A percentile compares a stretch with the other conserved stretches of the same genome.
phyloP scores from a whole-genome alignment of 2,797 vertebrate species.

The Cichlasoma orientale region DNA sequence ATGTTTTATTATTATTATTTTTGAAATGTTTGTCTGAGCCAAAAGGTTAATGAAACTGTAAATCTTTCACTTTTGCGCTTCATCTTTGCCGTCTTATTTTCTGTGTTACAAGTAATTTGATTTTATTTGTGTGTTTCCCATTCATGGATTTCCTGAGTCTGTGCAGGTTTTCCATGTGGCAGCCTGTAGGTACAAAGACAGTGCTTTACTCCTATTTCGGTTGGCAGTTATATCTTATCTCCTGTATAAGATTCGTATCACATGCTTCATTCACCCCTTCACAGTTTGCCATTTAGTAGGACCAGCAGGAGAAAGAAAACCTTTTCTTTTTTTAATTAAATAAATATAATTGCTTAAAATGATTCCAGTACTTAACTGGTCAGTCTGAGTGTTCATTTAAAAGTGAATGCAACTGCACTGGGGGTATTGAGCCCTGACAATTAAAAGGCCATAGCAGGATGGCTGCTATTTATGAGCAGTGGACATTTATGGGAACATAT shows the following conservation, averaged over 20 bases:
- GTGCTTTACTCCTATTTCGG: conserved; percentile 15
- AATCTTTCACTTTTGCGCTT: neutral
- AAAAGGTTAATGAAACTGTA: neutral
- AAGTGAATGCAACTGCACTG: neutral
- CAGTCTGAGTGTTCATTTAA: neutral
- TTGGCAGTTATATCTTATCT: conserved; percentile 18
- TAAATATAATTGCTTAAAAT: neutral
- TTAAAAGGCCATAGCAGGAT: neutral
- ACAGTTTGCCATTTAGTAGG: neutral
- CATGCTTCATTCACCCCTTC: neutral
- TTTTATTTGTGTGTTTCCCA: conserved; percentile 29
- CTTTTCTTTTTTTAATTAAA: neutral
- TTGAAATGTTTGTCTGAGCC: neutral
- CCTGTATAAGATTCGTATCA: neutral
- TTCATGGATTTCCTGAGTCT: neutral
- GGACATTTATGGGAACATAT: neutral
- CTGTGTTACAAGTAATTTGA: conserved; percentile 14
- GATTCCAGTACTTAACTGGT: neutral
- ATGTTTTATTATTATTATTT: neutral
- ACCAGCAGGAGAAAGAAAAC: neutral
- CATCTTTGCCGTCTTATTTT: neutral
- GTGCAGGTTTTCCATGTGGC: conserved; percentile 10
- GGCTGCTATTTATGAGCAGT: neutral
- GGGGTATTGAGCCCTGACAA: neutral
- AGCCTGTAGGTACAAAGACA: conserved; percentile 19